Evolutionary conservation across 2,113 vertebrate species (phyloP).

Genomic region (Grammomys surdaster): DNA sequence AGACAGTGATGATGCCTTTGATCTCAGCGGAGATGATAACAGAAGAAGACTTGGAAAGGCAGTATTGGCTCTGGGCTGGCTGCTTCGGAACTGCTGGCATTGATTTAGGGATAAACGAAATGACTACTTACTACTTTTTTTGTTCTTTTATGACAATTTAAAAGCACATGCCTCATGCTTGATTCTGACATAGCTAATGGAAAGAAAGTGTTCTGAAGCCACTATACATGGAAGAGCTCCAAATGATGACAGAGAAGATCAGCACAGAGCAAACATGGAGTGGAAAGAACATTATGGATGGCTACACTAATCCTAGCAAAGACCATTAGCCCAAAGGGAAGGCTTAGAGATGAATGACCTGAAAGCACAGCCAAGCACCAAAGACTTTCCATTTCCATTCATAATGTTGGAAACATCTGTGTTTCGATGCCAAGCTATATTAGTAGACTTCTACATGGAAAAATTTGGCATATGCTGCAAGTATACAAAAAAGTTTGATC

Average conservation of each 20-base stretch:
- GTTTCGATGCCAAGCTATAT: neutral
- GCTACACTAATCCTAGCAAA: neutral
- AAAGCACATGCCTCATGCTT: constrained; percentile 11
- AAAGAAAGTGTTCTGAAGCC: constrained; percentile 41
- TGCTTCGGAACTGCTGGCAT: constrained; percentile 21
- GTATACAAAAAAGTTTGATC: neutral
- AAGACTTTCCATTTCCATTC: neutral
- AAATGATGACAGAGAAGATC: neutral
- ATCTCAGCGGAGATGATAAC: constrained; percentile 27
- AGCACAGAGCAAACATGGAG: neutral
- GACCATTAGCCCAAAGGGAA: neutral
- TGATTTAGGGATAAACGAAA: constrained; percentile 47
- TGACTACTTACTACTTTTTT: neutral
- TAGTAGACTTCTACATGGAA: neutral
- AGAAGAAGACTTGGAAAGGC: constrained; percentile 51
- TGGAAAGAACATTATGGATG: neutral
- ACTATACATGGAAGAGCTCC: neutral
- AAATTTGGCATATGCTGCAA: neutral
- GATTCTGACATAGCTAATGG: constrained; percentile 16
- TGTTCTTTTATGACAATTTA: neutral
- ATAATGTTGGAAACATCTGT: neutral
- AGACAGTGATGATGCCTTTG: constrained; percentile 18
- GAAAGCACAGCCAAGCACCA: neutral
- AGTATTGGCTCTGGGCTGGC: neutral
- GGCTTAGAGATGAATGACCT: neutral